Percentiles rank a stretch among this genome's conserved stretches.
These are phyloP conservation scores for Zosterops pallidus DNA, from an alignment of 2,113 vertebrate genomes.

Conservation along the genomic window DNA sequence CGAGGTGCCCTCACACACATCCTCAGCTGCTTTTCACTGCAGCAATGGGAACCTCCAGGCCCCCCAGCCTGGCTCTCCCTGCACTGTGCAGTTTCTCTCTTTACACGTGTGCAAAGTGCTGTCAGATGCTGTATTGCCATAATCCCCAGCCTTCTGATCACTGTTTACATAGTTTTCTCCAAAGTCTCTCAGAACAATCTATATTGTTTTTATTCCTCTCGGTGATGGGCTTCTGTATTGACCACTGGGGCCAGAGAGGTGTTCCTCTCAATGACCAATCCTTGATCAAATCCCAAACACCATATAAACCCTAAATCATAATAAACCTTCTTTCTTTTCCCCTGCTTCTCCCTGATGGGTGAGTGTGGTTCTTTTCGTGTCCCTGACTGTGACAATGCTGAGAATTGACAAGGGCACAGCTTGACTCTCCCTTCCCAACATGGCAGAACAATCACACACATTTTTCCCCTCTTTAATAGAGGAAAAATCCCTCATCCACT, in stretches of 20 bases:
- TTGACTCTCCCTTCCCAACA: neutral
- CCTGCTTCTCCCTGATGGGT: too few species aligned
- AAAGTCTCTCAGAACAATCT: too few species aligned
- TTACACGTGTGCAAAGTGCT: rapidly evolving
- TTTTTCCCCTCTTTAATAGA: rapidly evolving
- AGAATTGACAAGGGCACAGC: neutral
- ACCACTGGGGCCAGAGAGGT: too few species aligned
- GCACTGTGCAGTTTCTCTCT: rapidly evolving
- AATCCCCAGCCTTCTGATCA: too few species aligned
- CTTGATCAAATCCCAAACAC: too few species aligned
- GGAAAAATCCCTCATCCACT: neutral
- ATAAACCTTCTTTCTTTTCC: too few species aligned
- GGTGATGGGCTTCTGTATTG: too few species aligned
- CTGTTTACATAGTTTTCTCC: too few species aligned
- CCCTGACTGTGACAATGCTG: neutral
- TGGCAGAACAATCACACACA: neutral
- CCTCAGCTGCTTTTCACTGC: neutral
- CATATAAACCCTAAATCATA: too few species aligned
- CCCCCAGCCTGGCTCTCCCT: neutral
- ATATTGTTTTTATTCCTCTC: too few species aligned
- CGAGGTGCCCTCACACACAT: rapidly evolving
- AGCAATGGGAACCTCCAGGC: neutral
- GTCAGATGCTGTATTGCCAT: neutral
- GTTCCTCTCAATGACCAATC: too few species aligned
- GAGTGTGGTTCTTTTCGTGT: too few species aligned